phyloP scores from a whole-genome alignment of 2,113 vertebrate genomes.

The Urocitellus parryii region DNA sequence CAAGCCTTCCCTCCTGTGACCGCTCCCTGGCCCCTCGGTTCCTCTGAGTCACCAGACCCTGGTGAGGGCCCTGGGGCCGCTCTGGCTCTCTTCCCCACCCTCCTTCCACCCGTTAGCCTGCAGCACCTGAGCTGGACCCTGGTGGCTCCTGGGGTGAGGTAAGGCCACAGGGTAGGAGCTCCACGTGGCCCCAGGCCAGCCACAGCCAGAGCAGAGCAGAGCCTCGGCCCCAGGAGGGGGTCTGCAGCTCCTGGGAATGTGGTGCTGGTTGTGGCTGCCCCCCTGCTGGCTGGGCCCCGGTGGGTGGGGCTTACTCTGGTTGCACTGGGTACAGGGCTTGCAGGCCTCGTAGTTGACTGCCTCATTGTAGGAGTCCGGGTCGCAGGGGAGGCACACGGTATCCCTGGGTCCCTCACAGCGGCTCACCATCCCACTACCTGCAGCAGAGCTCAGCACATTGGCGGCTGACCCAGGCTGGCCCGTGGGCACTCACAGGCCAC shows the following conservation, averaged over 20 bases:
- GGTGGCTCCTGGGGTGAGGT: background rate
- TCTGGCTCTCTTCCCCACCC: background rate
- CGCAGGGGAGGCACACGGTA: conserved; percentile 75
- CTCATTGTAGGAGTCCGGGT: conserved; percentile 65
- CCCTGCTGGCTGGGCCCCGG: accelerated
- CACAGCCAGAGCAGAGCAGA: no score
- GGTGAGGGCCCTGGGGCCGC: accelerated
- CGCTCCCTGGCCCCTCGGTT: background rate
- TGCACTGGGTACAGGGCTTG: conserved; percentile 80
- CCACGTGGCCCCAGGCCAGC: background rate
- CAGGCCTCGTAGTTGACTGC: conserved; percentile 72
- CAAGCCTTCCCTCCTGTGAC: background rate
- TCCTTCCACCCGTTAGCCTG: background rate
- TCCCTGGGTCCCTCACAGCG: conserved; percentile 40
- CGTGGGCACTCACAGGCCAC: background rate
- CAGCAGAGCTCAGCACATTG: accelerated
- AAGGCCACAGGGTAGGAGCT: background rate
- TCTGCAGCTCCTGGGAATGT: background rate
- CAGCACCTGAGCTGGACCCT: background rate
- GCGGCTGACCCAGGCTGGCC: background rate
- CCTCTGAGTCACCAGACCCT: background rate
- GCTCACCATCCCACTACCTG: conserved; percentile 80
- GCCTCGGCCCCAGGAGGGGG: background rate
- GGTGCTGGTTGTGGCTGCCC: background rate
- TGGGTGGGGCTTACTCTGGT: conserved; percentile 74